Evolutionary conservation across 2,888 invertebrate species (phyloP).

Genomic region (Carterocephalus palaemon): DNA sequence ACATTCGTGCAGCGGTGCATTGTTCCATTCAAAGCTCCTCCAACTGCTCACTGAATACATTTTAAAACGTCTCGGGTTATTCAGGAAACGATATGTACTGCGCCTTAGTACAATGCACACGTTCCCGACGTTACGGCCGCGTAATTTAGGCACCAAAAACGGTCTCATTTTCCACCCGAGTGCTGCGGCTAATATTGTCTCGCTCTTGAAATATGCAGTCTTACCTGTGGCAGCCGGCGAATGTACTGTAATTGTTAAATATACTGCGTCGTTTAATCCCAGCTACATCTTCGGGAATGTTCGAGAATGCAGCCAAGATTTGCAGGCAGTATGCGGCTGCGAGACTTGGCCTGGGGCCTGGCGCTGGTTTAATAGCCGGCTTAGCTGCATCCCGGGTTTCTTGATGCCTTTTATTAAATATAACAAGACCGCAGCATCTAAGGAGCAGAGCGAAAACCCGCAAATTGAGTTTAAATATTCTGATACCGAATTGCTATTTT

Average conservation of each 20-base stretch:
- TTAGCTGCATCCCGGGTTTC: conserved; percentile 57
- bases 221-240: conserved; percentile 65
- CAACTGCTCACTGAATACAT: conserved; percentile 51
- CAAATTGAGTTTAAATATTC: conserved; percentile 47
- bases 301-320: conserved; percentile 75
- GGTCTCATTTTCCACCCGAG: conserved; percentile 80
- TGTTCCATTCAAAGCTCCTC: conserved; percentile 22
- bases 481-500: conserved; percentile 58
- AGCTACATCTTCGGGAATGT: conserved; percentile 75
- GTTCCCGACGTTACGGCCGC: conserved; percentile 63
- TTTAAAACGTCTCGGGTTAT: conserved; percentile 46
- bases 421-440: conserved; percentile 27
- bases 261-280: conserved; percentile 74
- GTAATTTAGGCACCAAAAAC: conserved; percentile 74
- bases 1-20: conserved; percentile 21
- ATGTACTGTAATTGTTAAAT: conserved; percentile 74
- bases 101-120: conserved; percentile 51
- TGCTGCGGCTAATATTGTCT: conserved; percentile 78
- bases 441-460: conserved; percentile 27
- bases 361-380: conserved; percentile 58
- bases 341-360: conserved; percentile 72
- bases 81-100: conserved; percentile 46
- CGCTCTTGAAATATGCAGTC: conserved; percentile 69
- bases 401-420: conserved; percentile 41
- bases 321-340: conserved; percentile 63